Conservation (phyloP, 1,140 invertebrate species). For the Dendroctonus ponderosae region DNA sequence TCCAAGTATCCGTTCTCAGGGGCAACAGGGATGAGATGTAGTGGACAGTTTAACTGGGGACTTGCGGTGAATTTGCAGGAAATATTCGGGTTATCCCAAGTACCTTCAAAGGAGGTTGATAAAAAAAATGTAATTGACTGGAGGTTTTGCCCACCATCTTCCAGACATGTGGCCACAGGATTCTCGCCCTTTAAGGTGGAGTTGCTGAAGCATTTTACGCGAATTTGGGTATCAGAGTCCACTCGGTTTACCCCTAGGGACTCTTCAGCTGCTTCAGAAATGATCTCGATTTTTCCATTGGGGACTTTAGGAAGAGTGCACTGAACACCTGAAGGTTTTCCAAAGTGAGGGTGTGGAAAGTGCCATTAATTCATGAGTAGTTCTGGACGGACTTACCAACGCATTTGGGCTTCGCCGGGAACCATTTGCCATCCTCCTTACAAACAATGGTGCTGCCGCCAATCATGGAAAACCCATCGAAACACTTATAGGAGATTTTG, state of each 20-base stretch:
- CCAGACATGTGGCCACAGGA: constrained; percentile 52
- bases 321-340: constrained; percentile 37
- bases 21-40: constrained; percentile 43
- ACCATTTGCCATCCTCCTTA: constrained; percentile 56
- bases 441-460: constrained; percentile 54
- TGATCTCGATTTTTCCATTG: constrained; percentile 45
- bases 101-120: constrained; percentile 34
- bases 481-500: constrained; percentile 56
- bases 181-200: constrained; percentile 52
- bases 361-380: too few relatives aligned
- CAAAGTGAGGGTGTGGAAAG: too few relatives aligned
- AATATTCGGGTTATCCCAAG: constrained; percentile 51
- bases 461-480: constrained; percentile 54
- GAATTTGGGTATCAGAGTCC: constrained; percentile 52
- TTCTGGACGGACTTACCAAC: constrained; percentile 46
- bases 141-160: constrained; percentile 47
- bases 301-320: constrained; percentile 45
- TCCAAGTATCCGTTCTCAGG: constrained; percentile 51
- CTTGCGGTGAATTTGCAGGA: constrained; percentile 43
- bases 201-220: constrained; percentile 53
- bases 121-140: not conserved
- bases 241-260: constrained; percentile 27
- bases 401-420: constrained; percentile 52
- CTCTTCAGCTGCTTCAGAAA: constrained; percentile 38
- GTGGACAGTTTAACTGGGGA: constrained; percentile 33